Base-by-base conservation (phyloP, 2,888 invertebrate species). In the Ormia ochracea region DNA sequence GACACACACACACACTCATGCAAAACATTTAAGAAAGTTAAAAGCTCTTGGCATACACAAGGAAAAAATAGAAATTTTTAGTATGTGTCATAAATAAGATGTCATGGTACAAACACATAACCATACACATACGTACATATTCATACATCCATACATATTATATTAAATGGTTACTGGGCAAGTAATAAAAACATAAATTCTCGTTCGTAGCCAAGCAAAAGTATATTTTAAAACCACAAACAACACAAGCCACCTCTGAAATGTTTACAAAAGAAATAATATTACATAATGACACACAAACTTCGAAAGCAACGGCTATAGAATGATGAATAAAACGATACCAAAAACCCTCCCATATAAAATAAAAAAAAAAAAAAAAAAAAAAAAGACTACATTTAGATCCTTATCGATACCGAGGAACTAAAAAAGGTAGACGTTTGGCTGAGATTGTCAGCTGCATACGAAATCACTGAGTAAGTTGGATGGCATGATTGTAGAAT, bases 391-490 rank as follows among this genome's bases (percentile, higher is more conserved):
- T 50, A 61, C 56, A 68, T 76, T 72, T 70, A 79, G 75, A 79
- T 79, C 45, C 33, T 75, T 79, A 79, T 80, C 80, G 26, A 68
- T 72, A 63, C 28, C 56, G 56, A 43, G 52, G 41, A 66, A 66
- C 38, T 43, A 28, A 73, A 72, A 73, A 74, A 72, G 61, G 66
- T 72, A 72, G 79, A 73, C 80, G 48, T 56, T 72, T 72, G 61
- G 63, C 43, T 73, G 76, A 68, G 68, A 76, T 68, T 76, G 76
- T 76, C 63, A 80, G 63, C 17, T 76, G 80, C 80, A 80, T 80
- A 80, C 80, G 14, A 80, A 80, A 76, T 80, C 72, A 66, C 61
- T 66, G 68, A 17, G 12, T 38, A 65, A 41, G 9, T 70, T 41
- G 38, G 63, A 65, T 48, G 50, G 50, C 33, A 48, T 52, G 48